These are phyloP conservation scores for Chromobotia macracanthus DNA, from an alignment of 2,797 vertebrate genomes.

Conservation along the genomic window DNA sequence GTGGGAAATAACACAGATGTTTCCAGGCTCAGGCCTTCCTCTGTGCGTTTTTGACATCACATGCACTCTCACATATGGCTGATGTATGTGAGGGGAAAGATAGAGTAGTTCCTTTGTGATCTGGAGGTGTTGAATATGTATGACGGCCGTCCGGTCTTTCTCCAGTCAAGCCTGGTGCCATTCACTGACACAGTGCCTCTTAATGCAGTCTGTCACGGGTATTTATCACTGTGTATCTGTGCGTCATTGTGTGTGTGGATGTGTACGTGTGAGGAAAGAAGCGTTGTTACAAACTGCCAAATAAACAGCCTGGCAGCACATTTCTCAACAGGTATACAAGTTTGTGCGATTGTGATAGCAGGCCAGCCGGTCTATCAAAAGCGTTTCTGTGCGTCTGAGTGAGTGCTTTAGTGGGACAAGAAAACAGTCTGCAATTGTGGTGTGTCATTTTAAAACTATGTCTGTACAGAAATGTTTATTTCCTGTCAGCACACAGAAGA, in stretches of 20 bases:
- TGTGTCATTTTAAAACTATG: slow-evolving; percentile 26
- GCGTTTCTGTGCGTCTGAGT: not conserved
- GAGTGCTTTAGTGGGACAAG: slow-evolving; percentile 26
- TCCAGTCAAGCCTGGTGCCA: slow-evolving; percentile 29
- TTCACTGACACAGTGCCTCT: slow-evolving; percentile 25
- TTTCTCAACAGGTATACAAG: slow-evolving; percentile 38
- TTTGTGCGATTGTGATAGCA: slow-evolving; percentile 35
- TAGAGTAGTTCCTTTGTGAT: slow-evolving; percentile 25
- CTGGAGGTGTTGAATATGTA: slow-evolving; percentile 43
- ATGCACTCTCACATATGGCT: not conserved
- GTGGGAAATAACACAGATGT: not conserved
- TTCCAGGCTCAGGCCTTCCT: not conserved
- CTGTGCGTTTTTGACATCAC: not conserved
- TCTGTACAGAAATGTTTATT: slow-evolving; percentile 12
- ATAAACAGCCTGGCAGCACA: slow-evolving; percentile 40
- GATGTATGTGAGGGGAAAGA: slow-evolving; percentile 22
- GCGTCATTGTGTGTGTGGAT: slow-evolving; percentile 14
- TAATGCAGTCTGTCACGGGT: slow-evolving; percentile 30
- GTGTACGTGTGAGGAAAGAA: no score
- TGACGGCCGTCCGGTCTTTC: slow-evolving; percentile 29
- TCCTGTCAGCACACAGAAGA: not conserved
- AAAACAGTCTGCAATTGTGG: slow-evolving; percentile 15
- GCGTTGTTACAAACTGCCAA: slow-evolving; percentile 32
- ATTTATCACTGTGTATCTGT: slow-evolving; percentile 34
- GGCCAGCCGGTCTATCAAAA: slow-evolving; percentile 36